Evolutionary conservation across 2,113 vertebrate genomes (phyloP).

Genomic region (Neofelis nebulosa): DNA sequence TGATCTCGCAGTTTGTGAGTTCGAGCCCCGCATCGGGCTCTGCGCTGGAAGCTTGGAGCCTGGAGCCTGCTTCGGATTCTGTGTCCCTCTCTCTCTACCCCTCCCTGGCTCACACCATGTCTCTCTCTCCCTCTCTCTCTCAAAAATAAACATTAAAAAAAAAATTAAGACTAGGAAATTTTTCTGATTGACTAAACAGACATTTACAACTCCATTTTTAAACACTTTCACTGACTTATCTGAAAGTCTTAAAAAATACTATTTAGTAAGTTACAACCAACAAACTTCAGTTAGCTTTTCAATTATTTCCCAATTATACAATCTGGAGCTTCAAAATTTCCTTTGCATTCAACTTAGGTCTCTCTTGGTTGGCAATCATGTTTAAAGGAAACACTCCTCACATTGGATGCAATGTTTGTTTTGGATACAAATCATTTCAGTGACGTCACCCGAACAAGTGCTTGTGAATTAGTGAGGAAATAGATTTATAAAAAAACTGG

Average conservation of each 20-base stretch:
- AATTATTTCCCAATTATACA: background rate
- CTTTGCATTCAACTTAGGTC: background rate
- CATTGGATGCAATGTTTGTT: background rate
- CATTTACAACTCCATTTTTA: conserved; percentile 28
- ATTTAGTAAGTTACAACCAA: background rate
- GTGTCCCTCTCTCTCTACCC: too few species aligned
- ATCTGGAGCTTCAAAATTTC: background rate
- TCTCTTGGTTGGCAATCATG: background rate
- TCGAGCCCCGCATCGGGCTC: too few species aligned
- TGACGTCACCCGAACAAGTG: background rate
- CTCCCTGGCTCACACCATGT: too few species aligned
- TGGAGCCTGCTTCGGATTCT: too few species aligned
- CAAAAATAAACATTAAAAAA: background rate
- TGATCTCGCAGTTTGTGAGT: too few species aligned
- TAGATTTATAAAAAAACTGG: background rate
- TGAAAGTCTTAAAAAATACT: conserved; percentile 13
- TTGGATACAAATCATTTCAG: background rate
- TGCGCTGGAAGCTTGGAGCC: too few species aligned
- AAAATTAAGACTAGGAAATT: background rate
- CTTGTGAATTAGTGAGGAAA: background rate
- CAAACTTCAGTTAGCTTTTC: background rate
- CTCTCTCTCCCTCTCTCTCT: too few species aligned
- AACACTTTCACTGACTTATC: conserved; percentile 13
- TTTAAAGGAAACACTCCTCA: background rate
- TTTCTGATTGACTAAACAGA: conserved; percentile 21